A percentile compares a stretch with the other conserved stretches of the same genome.
Conservation (phyloP, 2,113 vertebrate species). For the Aphyosemion australe region DNA sequence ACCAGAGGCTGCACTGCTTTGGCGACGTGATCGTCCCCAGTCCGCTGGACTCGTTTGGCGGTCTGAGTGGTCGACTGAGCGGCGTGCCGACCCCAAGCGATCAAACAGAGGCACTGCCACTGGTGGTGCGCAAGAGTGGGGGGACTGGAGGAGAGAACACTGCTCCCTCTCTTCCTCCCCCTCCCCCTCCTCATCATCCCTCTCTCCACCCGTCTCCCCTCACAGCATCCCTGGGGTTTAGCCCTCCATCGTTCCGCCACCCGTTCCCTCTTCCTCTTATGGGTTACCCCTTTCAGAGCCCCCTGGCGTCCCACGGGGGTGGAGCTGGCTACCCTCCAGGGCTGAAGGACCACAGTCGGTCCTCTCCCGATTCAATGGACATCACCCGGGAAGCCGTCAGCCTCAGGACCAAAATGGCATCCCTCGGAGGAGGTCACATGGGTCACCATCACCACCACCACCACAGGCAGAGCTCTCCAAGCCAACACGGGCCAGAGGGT, state of each 20-base stretch:
- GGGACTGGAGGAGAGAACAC: conserved; percentile 54
- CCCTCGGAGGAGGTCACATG: conserved; percentile 68
- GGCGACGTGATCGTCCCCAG: conserved; percentile 95
- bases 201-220: conserved; percentile 92
- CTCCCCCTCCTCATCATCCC: conserved; percentile 90
- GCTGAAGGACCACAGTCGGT: conserved; percentile 85
- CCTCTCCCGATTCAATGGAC: conserved; percentile 95
- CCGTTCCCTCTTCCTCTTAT: conserved; percentile 95
- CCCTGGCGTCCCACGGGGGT: conserved; percentile 82
- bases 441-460: conserved; percentile 92
- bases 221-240: conserved; percentile 89
- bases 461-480: conserved; percentile 92
- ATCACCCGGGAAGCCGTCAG: conserved; percentile 92
- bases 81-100: conserved; percentile 85
- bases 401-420: conserved; percentile 97
- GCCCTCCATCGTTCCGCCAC: conserved; percentile 94
- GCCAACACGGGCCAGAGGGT: conserved; percentile 89
- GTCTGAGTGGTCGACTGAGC: conserved; percentile 61
- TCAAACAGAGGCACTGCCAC: conserved; percentile 96
- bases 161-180: conserved; percentile 77
- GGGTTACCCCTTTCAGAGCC: conserved; percentile 96
- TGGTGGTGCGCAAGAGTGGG: conserved; percentile 93
- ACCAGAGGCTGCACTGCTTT: conserved; percentile 96
- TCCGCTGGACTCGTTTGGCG: conserved; percentile 89
- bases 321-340: conserved; percentile 81